Evolutionary conservation across 1,140 invertebrate genomes (phyloP).

Genomic region (Tetramorium parvispinum): DNA sequence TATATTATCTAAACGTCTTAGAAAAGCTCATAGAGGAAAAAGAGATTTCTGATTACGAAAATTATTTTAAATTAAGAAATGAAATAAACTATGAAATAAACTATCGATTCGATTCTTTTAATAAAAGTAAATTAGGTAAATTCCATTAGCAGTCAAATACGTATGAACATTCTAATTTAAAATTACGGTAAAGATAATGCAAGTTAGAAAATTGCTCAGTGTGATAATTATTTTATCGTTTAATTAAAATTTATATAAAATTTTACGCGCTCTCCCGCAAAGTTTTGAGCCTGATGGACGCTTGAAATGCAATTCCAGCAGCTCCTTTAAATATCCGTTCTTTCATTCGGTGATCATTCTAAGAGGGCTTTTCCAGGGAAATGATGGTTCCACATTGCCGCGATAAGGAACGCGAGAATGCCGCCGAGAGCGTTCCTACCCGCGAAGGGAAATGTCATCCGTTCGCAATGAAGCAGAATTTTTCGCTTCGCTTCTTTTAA

Average conservation of each 20-base stretch:
- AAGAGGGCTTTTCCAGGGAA: constrained; percentile 40
- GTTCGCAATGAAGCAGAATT: constrained; percentile 60
- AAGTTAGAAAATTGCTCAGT: neutral
- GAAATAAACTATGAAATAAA: neutral
- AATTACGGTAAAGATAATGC: constrained; percentile 1
- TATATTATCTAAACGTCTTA: neutral
- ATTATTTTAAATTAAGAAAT: neutral
- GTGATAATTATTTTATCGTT: neutral
- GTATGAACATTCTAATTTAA: neutral
- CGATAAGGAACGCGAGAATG: constrained; percentile 53
- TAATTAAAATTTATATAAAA: constrained; percentile 16
- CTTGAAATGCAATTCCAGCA: neutral
- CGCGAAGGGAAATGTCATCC: constrained; percentile 47
- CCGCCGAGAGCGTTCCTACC: neutral
- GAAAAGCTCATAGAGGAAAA: neutral
- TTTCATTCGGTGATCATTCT: constrained; percentile 34
- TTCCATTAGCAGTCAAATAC: neutral
- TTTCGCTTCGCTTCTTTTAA: constrained; percentile 57
- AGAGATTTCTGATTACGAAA: neutral
- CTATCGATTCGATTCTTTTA: neutral
- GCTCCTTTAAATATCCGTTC: constrained; percentile 28
- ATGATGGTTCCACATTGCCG: constrained; percentile 62
- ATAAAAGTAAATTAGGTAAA: neutral
- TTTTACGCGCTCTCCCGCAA: neutral
- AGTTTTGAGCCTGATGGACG: neutral